Percentiles rank a stretch among this genome's conserved stretches.
Evolutionary conservation across 2,888 invertebrate genomes (phyloP).

Genomic region (Empis livida): DNA sequence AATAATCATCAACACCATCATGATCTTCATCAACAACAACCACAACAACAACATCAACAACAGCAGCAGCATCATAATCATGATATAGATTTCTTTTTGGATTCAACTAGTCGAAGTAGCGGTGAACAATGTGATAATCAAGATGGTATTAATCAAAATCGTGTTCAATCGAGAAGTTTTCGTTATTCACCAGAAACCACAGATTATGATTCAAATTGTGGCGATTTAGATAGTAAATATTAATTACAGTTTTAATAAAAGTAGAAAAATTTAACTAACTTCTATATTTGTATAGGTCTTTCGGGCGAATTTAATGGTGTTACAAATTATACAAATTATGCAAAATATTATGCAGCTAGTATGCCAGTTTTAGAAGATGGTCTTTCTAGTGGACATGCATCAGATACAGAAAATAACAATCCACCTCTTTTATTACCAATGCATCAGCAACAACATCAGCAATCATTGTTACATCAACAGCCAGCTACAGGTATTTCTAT

Average conservation of each 20-base stretch:
- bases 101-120: constrained; percentile 35
- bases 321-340: constrained; percentile 46
- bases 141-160: constrained; percentile 33
- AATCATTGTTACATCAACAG: constrained; percentile 8
- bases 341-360: constrained; percentile 56
- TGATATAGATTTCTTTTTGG: constrained; percentile 35
- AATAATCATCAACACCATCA: constrained; percentile 6
- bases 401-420: constrained; percentile 84
- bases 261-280: too few relatives aligned
- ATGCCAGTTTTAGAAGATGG: constrained; percentile 93
- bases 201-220: constrained; percentile 76
- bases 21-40: constrained; percentile 4
- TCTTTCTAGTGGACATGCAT: constrained; percentile 83
- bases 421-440: constrained; percentile 38
- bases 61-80: constrained; percentile 19
- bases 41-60: constrained; percentile 15
- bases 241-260: too few relatives aligned
- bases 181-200: constrained; percentile 86
- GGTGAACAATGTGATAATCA: constrained; percentile 33
- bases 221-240: constrained; percentile 69
- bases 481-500: constrained; percentile 26
- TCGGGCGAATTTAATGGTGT: constrained; percentile 42
- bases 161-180: constrained; percentile 60
- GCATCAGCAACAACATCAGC: constrained; percentile 18
- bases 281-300: constrained; percentile 32